Conservation (phyloP, 2,888 invertebrate genomes). For the Salpingus planirostris region DNA sequence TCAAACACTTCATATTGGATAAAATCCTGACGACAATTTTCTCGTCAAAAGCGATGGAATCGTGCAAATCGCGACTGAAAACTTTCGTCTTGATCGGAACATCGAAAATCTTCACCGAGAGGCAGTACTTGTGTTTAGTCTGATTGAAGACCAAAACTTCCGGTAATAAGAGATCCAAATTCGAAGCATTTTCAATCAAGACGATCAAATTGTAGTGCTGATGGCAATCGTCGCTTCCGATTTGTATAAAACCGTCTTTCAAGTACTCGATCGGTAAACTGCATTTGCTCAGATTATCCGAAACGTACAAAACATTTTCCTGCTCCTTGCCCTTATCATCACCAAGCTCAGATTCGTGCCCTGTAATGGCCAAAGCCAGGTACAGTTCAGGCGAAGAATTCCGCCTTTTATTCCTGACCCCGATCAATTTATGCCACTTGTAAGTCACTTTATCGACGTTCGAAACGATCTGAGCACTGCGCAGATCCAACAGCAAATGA, state of each 20-base stretch:
- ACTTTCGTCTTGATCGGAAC: slow-evolving; percentile 35
- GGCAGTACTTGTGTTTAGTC: slow-evolving; percentile 28
- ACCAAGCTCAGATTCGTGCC: slow-evolving; percentile 37
- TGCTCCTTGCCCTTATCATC: slow-evolving; percentile 31
- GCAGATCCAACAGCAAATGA: slow-evolving; percentile 57
- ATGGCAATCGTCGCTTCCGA: slow-evolving; percentile 36
- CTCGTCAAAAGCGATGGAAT: slow-evolving; percentile 32
- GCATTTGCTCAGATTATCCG: neutral
- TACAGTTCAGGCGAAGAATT: slow-evolving; percentile 52
- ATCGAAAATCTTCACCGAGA: slow-evolving; percentile 34
- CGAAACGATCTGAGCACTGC: slow-evolving; percentile 59
- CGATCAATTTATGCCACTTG: slow-evolving; percentile 55
- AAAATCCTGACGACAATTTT: slow-evolving; percentile 31
- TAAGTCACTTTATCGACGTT: slow-evolving; percentile 44
- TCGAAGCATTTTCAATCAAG: slow-evolving; percentile 47
- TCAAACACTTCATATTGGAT: slow-evolving; percentile 26
- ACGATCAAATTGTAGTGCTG: slow-evolving; percentile 49
- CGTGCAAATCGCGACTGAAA: slow-evolving; percentile 31
- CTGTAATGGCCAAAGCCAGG: slow-evolving; percentile 51
- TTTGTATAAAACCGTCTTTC: slow-evolving; percentile 49
- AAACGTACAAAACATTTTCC: slow-evolving; percentile 6
- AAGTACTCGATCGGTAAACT: slow-evolving; percentile 41
- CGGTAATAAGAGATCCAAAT: slow-evolving; percentile 46
- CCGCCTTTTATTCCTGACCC: slow-evolving; percentile 35
- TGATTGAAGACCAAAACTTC: slow-evolving; percentile 33